Evolutionary conservation across 2,888 invertebrate genomes (phyloP), one percentile per base, ranked within the genome.

Genomic region (Gasteruption jaculator): DNA sequence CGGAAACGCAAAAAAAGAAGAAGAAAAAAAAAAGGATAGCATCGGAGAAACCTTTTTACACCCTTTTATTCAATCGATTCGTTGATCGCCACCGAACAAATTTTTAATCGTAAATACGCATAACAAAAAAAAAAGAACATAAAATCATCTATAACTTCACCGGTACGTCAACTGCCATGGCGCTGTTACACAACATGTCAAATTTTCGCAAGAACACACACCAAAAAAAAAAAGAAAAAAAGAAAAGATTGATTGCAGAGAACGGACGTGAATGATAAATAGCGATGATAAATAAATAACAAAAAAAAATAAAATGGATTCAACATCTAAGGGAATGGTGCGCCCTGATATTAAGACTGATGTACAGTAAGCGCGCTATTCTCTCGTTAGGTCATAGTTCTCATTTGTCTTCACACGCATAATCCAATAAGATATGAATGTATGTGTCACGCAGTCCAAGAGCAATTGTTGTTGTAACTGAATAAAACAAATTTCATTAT

Each of bases 281-380:
- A 41, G 25, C 11, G 16, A 36, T 47, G 39, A 35, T 32, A 40
- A 47, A 45, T 21, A 46, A 44, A 45, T 45, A 50, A 21, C 44
- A 43, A 34, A 34, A 45, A 47, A 48, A 45, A 43, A 18, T 31
- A 44, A 56, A 52, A 53, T 50, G 49, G 48, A 49, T 50, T 49
- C 35, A 59, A 59, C 56, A 58, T 58, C 57, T 52, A 52, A 49
- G 68, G 65, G 64, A 68, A 69, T 68, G 65, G 68, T 70, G 68
- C 70, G 69, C 68, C 69, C 70, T 69, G 70, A 68, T 69, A 65
- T 70, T 66, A 68, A 70, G 70, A 70, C 70, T 70, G 70, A 70
- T 70, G 70, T 70, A 70, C 68, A 70, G 70, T 68, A 55, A n/a
- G 70, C 68, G 70, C 68, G 68, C 69, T 69, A 65, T 68, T 68